Conservation (phyloP, 2,113 vertebrate genomes). For the Gambusia affinis region DNA sequence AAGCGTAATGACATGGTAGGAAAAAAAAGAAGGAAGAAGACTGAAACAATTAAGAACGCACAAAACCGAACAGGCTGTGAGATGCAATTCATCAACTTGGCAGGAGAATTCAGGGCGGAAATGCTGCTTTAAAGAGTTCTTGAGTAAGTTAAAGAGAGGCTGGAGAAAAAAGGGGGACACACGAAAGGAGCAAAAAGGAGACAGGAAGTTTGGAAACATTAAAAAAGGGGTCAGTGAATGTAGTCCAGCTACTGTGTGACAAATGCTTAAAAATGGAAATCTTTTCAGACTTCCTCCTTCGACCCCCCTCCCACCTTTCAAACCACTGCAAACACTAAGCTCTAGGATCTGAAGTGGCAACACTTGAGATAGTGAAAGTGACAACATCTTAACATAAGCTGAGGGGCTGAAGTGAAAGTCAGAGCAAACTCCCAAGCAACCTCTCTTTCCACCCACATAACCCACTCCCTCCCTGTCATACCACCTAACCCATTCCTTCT, state of each 20-base stretch:
- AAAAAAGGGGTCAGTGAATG: constrained; percentile 45
- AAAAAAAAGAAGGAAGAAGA: constrained; percentile 15
- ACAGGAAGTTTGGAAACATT: constrained; percentile 66
- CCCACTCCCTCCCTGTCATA: constrained; percentile 46
- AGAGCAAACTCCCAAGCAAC: constrained; percentile 52
- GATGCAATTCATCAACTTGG: constrained; percentile 65
- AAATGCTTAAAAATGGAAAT: constrained; percentile 77
- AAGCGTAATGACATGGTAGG: constrained; percentile 58
- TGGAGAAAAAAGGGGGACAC: constrained; percentile 38
- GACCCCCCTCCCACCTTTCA: constrained; percentile 50
- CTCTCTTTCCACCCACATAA: constrained; percentile 58
- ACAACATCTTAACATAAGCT: constrained; percentile 84
- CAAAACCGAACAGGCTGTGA: constrained; percentile 58
- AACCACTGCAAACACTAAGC: constrained; percentile 71
- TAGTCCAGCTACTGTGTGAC: constrained; percentile 70
- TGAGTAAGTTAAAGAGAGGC: constrained; percentile 63
- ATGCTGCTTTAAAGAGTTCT: constrained; percentile 64
- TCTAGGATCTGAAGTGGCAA: constrained; percentile 83
- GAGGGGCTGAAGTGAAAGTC: constrained; percentile 77
- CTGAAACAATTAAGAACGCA: constrained; percentile 61
- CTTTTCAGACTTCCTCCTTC: constrained; percentile 72
- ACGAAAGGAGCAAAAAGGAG: constrained; percentile 49
- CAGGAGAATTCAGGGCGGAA: constrained; percentile 54
- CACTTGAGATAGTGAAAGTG: constrained; percentile 85
- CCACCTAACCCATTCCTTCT: constrained; percentile 15